Evolutionary conservation across 2,888 invertebrate species (phyloP), one percentile per base, ranked within the genome.

Genomic region (Anoplius nigerrimus): DNA sequence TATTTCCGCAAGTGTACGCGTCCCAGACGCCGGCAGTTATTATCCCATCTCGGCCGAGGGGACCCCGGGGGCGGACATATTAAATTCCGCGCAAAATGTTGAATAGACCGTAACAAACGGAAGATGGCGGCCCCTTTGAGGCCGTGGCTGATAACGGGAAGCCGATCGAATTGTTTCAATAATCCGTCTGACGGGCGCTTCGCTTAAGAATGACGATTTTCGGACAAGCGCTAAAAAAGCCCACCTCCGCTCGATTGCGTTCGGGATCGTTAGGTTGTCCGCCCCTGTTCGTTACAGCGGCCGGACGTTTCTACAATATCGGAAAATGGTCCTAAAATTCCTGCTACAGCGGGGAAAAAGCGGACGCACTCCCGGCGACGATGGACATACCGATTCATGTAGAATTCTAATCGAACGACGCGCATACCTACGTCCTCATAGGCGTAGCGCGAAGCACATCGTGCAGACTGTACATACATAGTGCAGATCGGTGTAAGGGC

Each of bases 71-170:
- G 57, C 67, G 60, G 68, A 69, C 67, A 63, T 70, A 68, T 68
- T 68, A 70, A 70, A 70, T 62, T 70, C 62, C 68, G 57, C 68
- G 45, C 69, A 69, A 69, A 69, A 70, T 57, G 69, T 27, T 58
- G 69, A 60, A 70, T 62, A 59, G 58, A 70, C 62, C 68, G 58
- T 62, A 62, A 62, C 62, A 63, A 62, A 70, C 63, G 70, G 62
- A 55, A 66, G 13, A 5, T n/a, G n/a, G 4, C 34, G 34, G 1
- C 4, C 11, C 11, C 34, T 34, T 34, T 34, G 34, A 6, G n/a
- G 6, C 24, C 55, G 34, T 13, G 11, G 11, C 34, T 6, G 34
- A 6, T 34, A 34, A 34, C 34, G 11, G 34, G 11, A 34, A 34
- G 34, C 11, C 11, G 11, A 13, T 34, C 34, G 34, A 34, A 34